Evolutionary conservation across 2,888 invertebrate species (phyloP).

Genomic region (Xestia ashworthii): DNA sequence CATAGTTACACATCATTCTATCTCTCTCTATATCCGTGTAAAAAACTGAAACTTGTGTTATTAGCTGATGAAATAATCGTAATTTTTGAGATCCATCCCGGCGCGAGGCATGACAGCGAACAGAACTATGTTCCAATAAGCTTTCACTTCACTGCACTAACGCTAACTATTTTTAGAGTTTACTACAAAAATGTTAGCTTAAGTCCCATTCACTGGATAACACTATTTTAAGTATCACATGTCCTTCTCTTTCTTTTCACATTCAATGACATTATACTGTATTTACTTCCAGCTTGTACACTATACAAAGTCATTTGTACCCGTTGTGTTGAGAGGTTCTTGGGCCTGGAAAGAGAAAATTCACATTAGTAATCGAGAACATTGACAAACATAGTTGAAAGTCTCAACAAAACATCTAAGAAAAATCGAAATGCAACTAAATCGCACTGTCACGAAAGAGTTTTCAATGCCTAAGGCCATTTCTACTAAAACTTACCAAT

Average conservation of each 20-base stretch:
- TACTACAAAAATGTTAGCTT: slow-evolving; percentile 82
- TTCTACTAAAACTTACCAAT: slow-evolving; percentile 83
- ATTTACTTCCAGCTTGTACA: slow-evolving; percentile 87
- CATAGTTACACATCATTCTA: slow-evolving; percentile 11
- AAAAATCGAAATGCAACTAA: slow-evolving; percentile 55
- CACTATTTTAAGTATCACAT: slow-evolving; percentile 87
- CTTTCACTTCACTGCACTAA: slow-evolving; percentile 83
- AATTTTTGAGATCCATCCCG: slow-evolving; percentile 84
- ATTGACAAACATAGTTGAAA: slow-evolving; percentile 19
- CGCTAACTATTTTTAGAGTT: slow-evolving; percentile 80
- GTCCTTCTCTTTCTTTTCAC: slow-evolving; percentile 90
- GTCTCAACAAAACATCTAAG: slow-evolving; percentile 38
- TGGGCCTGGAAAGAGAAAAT: slow-evolving; percentile 92
- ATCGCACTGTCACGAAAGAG: slow-evolving; percentile 53
- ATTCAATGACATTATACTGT: slow-evolving; percentile 87
- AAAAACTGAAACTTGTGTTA: slow-evolving; percentile 62
- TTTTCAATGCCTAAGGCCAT: slow-evolving; percentile 53
- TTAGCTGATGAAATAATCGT: slow-evolving; percentile 68
- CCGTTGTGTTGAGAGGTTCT: slow-evolving; percentile 95
- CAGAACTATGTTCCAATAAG: slow-evolving; percentile 82
- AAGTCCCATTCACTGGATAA: slow-evolving; percentile 86
- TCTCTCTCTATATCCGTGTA: slow-evolving; percentile 35
- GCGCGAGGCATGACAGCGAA: slow-evolving; percentile 77
- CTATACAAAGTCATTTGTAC: slow-evolving; percentile 95
- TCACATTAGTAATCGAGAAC: slow-evolving; percentile 50